Conservation (phyloP, 2,888 invertebrate species). For the Antheraea assamensis region DNA sequence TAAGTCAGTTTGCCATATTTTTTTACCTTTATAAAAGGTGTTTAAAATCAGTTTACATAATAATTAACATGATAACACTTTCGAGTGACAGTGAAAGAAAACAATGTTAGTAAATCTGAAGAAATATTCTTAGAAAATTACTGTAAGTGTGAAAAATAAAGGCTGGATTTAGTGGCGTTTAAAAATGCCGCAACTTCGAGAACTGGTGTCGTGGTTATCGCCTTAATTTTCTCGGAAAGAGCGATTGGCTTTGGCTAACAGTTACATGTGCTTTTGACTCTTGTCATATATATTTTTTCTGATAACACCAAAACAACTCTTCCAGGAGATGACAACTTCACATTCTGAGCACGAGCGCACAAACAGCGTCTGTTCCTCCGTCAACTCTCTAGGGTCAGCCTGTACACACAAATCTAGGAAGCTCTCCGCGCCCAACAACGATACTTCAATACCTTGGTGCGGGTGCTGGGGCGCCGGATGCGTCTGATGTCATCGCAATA, state of each 20-base stretch:
- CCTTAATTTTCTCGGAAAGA: too few species aligned
- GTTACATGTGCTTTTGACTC: too few species aligned
- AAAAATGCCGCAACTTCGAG: too few species aligned
- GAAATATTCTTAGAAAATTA: too few species aligned
- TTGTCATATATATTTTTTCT: neutral
- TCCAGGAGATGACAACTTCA: constrained; percentile 79
- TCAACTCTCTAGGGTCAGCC: constrained; percentile 81
- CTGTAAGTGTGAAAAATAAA: too few species aligned
- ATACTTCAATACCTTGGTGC: constrained; percentile 90
- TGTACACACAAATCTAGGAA: constrained; percentile 85
- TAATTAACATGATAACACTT: neutral
- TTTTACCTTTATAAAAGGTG: neutral
- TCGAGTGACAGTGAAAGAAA: neutral
- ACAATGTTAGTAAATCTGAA: too few species aligned
- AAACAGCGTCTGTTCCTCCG: constrained; percentile 84
- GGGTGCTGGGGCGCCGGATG: constrained; percentile 94
- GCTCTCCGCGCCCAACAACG: constrained; percentile 81
- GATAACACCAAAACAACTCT: constrained; percentile 27
- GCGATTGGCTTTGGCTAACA: too few species aligned
- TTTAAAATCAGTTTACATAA: neutral
- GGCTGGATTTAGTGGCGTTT: too few species aligned
- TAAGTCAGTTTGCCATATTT: neutral
- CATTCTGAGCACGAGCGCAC: constrained; percentile 85
- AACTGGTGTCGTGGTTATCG: too few species aligned
- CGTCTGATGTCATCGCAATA: constrained; percentile 63